Base-by-base conservation (phyloP, 1,140 invertebrate genomes). In the Neodiprion pinetum region DNA sequence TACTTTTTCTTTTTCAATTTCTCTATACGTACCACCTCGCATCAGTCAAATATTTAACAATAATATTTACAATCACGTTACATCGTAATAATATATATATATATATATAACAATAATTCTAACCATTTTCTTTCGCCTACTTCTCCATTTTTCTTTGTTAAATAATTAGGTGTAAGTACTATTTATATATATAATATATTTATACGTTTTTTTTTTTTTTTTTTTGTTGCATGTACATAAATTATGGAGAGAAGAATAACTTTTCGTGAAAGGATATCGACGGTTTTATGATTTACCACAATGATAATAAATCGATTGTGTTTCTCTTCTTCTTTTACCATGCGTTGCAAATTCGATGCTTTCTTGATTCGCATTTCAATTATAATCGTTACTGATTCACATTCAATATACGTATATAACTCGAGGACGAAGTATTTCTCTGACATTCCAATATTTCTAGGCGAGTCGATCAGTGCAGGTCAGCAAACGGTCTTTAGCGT, bases 401-500 rank as follows among this genome's bases (percentile, higher is more conserved):
- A 68, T 68, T 23, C 47, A 68, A 23, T 10, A 68, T 68, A 68
- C 47, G 17, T 21, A 68, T 68, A 17, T 40, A 17, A 21, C 47
- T 68, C 67, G 67, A 68, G 67, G 47, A 21, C 47, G 67, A 68
- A 10, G 67, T 17, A n/a, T 68, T 68, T 21, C 28, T 40, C 1
- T 40, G 28, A 40, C 1, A 40, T 40, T 40, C 28, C 28, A 40
- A 40, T 40, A 40, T 71, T 48, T 71, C 11, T 71, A 48, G 23
- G 48, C 48, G 70, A 12, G 48, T 71, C 70, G 49, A 48, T 17
- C 48, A 10, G 14, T 48, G 12, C 21, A 40, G 81, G 85, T 87
- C 86, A 86, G 81, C 85, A 86, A 80, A 80, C 77, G 14, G 84
- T 85, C 17, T 76, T 75, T 67, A 83, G 83, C 49, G 76, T 84